These are phyloP conservation scores for Orthonyx spaldingii DNA, from an alignment of 2,113 vertebrate species.

Conservation along the genomic window DNA sequence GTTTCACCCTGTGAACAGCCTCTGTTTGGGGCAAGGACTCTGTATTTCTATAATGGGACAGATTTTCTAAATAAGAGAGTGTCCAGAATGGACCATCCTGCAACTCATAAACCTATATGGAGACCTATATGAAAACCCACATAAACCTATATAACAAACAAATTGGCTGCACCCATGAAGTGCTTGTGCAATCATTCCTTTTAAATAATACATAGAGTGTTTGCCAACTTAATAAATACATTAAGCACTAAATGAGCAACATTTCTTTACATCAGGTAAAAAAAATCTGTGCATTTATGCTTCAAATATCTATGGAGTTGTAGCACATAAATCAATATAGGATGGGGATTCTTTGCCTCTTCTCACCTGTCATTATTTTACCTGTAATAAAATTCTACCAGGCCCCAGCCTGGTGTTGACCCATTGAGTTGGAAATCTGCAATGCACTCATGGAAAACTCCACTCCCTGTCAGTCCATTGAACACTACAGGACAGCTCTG, in stretches of 20 bases:
- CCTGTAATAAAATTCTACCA: constrained; percentile 66
- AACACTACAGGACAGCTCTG: constrained; percentile 15
- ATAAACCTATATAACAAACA: neutral
- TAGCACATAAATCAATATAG: neutral
- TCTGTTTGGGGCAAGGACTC: neutral
- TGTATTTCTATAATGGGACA: neutral
- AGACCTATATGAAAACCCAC: neutral
- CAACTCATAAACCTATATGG: neutral
- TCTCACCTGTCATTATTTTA: neutral
- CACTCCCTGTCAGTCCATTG: constrained; percentile 4
- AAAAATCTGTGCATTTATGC: neutral
- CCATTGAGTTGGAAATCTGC: constrained; percentile 15
- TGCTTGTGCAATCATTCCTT: neutral
- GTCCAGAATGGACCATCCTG: neutral
- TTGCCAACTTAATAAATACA: neutral
- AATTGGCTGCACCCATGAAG: neutral
- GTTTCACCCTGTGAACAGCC: neutral
- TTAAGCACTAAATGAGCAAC: neutral
- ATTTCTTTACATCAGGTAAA: neutral
- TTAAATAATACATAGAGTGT: neutral
- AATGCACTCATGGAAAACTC: constrained; percentile 50
- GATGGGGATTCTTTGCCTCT: neutral
- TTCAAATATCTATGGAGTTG: neutral
- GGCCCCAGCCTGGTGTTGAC: constrained; percentile 34
- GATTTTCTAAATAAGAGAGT: neutral